phyloP scores from a whole-genome alignment of 2,797 vertebrate species.

The Cygnus olor region DNA sequence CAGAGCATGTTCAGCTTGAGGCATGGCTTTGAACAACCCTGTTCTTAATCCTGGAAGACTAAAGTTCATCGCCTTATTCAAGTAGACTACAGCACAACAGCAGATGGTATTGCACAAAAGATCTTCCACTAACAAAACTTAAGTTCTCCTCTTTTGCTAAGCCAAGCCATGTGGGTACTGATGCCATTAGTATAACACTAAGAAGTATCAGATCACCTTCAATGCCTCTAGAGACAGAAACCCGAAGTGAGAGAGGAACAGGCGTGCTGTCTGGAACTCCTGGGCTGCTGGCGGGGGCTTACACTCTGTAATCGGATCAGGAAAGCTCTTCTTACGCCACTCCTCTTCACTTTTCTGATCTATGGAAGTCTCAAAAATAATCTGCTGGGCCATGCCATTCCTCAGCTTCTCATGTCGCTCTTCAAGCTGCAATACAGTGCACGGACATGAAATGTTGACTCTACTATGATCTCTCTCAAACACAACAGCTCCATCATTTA shows the following conservation, averaged over 20 bases:
- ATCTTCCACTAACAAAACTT: background rate
- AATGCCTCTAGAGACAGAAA: constrained; percentile 93
- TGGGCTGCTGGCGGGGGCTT: constrained; percentile 85
- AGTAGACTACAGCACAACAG: background rate
- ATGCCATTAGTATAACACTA: background rate
- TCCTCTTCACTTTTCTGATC: constrained; percentile 89
- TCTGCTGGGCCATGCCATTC: constrained; percentile 86
- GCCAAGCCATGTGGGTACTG: background rate
- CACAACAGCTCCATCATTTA: background rate
- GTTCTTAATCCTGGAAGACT: background rate
- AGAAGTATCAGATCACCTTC: constrained; percentile 83
- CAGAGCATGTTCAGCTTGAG: background rate
- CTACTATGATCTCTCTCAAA: background rate
- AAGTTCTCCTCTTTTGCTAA: background rate
- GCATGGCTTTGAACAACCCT: background rate
- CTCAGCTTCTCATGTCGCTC: constrained; percentile 88
- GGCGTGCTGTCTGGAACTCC: constrained; percentile 90
- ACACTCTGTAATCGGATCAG: constrained; percentile 82
- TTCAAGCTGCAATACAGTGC: constrained; percentile 82
- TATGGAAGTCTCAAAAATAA: constrained; percentile 83
- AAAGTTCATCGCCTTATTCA: background rate
- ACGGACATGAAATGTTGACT: background rate
- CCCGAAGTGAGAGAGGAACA: constrained; percentile 92
- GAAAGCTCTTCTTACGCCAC: constrained; percentile 86
- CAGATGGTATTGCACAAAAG: background rate